Percentiles rank a stretch among this genome's conserved stretches.
Conservation (phyloP, 2,113 vertebrate genomes). For the Erythrolamprus reginae region DNA sequence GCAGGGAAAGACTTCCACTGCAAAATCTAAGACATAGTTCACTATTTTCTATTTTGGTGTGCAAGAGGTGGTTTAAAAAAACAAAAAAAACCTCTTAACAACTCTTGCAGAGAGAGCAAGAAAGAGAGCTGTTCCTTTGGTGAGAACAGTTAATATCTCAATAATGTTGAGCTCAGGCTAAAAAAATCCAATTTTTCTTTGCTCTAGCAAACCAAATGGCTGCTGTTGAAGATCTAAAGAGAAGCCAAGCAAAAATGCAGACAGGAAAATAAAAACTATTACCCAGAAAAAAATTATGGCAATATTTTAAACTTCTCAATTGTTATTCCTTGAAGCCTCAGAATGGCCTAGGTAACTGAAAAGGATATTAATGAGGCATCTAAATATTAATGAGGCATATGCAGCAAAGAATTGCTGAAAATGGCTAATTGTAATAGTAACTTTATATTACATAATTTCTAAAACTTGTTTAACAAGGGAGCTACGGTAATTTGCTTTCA, state of each 20-base stretch:
- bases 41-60: neutral
- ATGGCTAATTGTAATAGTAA: neutral
- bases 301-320: neutral
- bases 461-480: constrained; percentile 37
- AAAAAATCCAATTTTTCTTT: neutral
- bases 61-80: neutral
- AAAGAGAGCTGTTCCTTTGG: neutral
- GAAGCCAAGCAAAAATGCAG: neutral
- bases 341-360: accelerated
- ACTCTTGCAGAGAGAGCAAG: neutral
- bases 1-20: neutral
- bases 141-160: neutral
- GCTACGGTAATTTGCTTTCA: neutral
- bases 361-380: neutral
- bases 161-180: neutral
- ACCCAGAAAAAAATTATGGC: neutral
- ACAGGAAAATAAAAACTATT: neutral
- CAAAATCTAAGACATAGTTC: neutral
- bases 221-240: neutral
- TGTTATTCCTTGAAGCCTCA: neutral
- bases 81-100: no score
- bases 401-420: neutral
- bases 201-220: neutral
- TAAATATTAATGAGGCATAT: neutral
- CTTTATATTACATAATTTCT: constrained; percentile 7